phyloP scores from a whole-genome alignment of 2,113 vertebrate species.

The Lepidothrix coronata region DNA sequence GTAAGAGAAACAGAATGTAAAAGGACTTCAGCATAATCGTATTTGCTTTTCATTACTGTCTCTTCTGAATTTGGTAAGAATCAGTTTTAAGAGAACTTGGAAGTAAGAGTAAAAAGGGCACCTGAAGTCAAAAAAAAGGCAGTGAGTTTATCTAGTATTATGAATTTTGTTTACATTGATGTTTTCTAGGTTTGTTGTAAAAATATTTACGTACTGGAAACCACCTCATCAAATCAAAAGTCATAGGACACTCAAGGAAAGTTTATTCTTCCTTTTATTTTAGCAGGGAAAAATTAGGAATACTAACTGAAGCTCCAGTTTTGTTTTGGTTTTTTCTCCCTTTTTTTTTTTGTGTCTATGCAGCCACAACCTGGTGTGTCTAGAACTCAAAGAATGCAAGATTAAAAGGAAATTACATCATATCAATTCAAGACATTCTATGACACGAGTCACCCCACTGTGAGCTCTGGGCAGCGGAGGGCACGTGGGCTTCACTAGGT shows the following conservation, averaged over 20 bases:
- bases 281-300: neutral
- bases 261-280: neutral
- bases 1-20: neutral
- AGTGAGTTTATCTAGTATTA: neutral
- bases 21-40: neutral
- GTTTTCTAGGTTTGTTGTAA: neutral
- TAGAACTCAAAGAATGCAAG: neutral
- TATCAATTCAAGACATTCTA: neutral
- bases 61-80: neutral
- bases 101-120: neutral
- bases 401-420: neutral
- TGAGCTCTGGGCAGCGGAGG: neutral
- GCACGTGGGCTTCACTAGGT: neutral
- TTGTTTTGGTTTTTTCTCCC: neutral
- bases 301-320: neutral
- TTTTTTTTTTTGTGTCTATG: neutral
- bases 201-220: neutral
- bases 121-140: neutral
- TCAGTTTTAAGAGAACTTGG: neutral
- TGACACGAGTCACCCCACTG: neutral
- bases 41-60: neutral
- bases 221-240: neutral
- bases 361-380: neutral
- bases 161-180: neutral
- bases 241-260: neutral